Conservation (phyloP, 2,797 vertebrate species). For the Myotis daubentonii region DNA sequence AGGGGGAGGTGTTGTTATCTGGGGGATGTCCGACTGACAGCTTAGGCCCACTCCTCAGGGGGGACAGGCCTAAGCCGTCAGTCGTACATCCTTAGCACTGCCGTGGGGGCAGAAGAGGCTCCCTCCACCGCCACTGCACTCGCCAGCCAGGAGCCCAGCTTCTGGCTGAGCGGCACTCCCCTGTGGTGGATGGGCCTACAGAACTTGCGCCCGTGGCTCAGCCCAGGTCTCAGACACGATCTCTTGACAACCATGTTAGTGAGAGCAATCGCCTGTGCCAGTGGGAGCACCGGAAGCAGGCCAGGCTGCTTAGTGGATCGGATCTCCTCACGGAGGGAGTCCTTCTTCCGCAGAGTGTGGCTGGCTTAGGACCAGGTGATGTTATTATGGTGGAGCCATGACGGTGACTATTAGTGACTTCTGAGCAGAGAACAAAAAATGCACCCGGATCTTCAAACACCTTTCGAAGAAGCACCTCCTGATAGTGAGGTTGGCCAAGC, state of each 20-base stretch:
- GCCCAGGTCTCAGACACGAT: neutral
- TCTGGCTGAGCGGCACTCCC: too few species aligned
- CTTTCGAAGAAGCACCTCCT: neutral
- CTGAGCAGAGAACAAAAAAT: neutral
- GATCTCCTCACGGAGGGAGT: conserved; percentile 9
- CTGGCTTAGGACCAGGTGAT: neutral
- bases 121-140: too few species aligned
- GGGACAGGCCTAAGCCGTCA: too few species aligned
- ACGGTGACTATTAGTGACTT: neutral
- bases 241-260: conserved; percentile 54
- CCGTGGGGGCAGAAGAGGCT: too few species aligned
- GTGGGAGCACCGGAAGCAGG: neutral
- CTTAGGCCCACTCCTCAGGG: too few species aligned
- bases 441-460: neutral
- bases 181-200: too few species aligned
- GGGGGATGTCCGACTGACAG: too few species aligned
- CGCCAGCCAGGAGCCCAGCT: too few species aligned
- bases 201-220: neutral
- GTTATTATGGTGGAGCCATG: neutral
- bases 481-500: neutral
- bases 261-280: neutral
- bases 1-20: too few species aligned
- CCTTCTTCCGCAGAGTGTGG: neutral
- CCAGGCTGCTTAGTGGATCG: conserved; percentile 33
- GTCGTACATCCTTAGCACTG: too few species aligned